Evolutionary conservation across 2,888 invertebrate species (phyloP).

Genomic region (Campoplex nolae): DNA sequence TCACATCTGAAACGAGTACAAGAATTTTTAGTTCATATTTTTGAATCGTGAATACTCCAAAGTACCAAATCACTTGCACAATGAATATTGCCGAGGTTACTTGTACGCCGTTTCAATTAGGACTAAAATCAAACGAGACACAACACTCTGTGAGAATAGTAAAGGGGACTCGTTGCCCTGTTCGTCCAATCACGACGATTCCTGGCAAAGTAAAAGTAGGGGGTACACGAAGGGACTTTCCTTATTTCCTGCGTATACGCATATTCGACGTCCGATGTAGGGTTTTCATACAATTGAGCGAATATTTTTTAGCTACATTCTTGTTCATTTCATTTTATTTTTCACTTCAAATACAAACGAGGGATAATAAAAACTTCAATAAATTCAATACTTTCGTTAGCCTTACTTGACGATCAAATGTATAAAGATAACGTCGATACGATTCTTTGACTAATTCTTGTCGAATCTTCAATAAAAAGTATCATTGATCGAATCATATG

Average conservation of each 20-base stretch:
- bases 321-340: not conserved
- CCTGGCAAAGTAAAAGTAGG: constrained; percentile 55
- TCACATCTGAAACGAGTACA: not conserved
- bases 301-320: not conserved
- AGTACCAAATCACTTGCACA: not conserved
- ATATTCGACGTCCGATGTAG: not conserved
- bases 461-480: not conserved
- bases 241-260: constrained; percentile 41
- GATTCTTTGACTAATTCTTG: not conserved
- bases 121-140: constrained; percentile 60
- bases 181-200: constrained; percentile 56
- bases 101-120: constrained; percentile 57
- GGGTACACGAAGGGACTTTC: constrained; percentile 64
- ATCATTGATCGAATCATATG: not conserved
- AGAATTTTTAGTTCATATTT: not conserved
- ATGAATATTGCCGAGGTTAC: constrained; percentile 42
- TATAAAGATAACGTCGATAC: too few relatives aligned
- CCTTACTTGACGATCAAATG: not conserved
- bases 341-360: not conserved
- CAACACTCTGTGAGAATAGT: constrained; percentile 27
- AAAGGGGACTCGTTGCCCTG: constrained; percentile 55
- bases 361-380: not conserved
- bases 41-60: not conserved
- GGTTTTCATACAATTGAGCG: not conserved
- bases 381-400: not conserved